Evolutionary conservation across 2,888 invertebrate genomes (phyloP).

Genomic region (Arge pagana): DNA sequence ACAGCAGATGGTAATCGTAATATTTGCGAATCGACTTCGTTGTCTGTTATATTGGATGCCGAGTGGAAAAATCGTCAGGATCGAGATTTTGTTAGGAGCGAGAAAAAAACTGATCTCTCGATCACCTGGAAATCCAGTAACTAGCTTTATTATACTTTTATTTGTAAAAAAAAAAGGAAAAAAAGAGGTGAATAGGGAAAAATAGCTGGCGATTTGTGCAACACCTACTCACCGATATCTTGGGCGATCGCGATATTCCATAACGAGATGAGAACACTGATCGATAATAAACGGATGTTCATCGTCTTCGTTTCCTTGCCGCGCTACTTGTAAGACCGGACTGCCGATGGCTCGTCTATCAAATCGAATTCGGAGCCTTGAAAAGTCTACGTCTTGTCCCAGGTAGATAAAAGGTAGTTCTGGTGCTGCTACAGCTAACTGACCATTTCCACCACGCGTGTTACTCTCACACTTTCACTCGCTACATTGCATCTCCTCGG

Average conservation of each 20-base stretch:
- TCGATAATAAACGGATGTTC: conserved; percentile 1
- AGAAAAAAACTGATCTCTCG: too few species aligned
- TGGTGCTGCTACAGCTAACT: conserved; percentile 59
- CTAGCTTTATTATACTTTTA: too few species aligned
- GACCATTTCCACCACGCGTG: conserved; percentile 21
- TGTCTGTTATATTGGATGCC: too few species aligned
- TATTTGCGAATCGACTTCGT: too few species aligned
- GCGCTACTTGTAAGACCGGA: not conserved
- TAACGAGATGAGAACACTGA: conserved; percentile 1
- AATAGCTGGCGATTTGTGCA: not conserved
- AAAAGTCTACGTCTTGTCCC: conserved; percentile 41
- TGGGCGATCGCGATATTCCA: not conserved
- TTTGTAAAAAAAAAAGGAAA: not conserved
- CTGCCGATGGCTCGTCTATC: not conserved
- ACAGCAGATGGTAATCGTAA: too few species aligned
- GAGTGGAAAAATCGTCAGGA: too few species aligned
- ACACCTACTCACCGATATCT: conserved; percentile 11
- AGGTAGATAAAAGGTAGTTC: conserved; percentile 11
- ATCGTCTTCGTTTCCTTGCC: conserved; percentile 2
- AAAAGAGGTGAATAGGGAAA: not conserved
- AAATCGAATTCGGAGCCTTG: conserved; percentile 60
- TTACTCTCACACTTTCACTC: conserved; percentile 53
- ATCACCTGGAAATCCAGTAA: too few species aligned
- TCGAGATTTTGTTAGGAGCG: too few species aligned
- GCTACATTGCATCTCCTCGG: conserved; percentile 44